phyloP scores from a whole-genome alignment of 2,888 invertebrate species.

The Caenorhabditis wallacei region DNA sequence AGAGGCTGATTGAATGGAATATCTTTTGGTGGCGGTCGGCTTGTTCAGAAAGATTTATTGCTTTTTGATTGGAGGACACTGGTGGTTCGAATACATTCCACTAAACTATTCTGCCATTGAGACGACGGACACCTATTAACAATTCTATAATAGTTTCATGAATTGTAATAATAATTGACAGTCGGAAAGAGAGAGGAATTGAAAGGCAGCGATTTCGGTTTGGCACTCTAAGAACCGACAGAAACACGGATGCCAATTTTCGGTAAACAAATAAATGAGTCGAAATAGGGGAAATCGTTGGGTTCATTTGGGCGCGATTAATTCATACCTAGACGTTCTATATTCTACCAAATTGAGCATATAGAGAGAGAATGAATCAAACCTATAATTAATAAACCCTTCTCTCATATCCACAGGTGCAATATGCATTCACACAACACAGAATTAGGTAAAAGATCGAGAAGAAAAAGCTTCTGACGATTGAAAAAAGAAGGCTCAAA shows the following conservation, averaged over 20 bases:
- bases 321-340: constrained; percentile 35
- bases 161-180: constrained; percentile 31
- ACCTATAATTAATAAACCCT: constrained; percentile 46
- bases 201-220: constrained; percentile 10
- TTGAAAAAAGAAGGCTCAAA: not conserved
- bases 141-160: constrained; percentile 56
- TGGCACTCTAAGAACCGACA: constrained; percentile 4
- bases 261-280: constrained; percentile 47
- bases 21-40: constrained; percentile 8
- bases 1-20: not conserved
- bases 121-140: constrained; percentile 40
- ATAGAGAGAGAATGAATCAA: constrained; percentile 5
- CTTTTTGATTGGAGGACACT: constrained; percentile 39
- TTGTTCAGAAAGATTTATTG: constrained; percentile 58
- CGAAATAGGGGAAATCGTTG: constrained; percentile 32
- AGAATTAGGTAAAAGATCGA: not conserved
- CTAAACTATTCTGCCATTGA: constrained; percentile 51
- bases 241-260: constrained; percentile 29
- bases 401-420: constrained; percentile 47
- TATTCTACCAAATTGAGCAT: constrained; percentile 33
- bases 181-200: constrained; percentile 24
- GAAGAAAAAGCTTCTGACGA: constrained; percentile 5
- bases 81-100: not conserved
- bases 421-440: constrained; percentile 13
- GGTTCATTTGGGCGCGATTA: constrained; percentile 49